phyloP scores from a whole-genome alignment of 2,888 invertebrate genomes.

The Drosophila planitibia region DNA sequence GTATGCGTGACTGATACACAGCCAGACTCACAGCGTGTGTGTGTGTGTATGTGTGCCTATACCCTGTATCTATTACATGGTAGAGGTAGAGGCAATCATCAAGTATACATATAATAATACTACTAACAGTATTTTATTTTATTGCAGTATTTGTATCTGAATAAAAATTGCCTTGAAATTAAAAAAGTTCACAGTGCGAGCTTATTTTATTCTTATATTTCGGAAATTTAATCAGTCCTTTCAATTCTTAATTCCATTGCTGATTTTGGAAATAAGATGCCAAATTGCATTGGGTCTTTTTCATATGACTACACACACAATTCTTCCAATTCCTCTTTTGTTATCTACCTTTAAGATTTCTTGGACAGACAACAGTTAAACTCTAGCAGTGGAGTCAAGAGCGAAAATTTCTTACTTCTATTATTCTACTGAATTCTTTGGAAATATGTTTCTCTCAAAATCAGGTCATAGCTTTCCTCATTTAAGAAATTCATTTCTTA shows the following conservation, averaged over 20 bases:
- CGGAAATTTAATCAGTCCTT: background rate
- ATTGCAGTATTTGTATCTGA: background rate
- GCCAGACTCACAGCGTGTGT: constrained; percentile 4
- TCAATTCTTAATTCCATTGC: background rate
- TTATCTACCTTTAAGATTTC: background rate
- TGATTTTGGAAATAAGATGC: background rate
- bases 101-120: background rate
- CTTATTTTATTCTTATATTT: background rate
- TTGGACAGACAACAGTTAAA: background rate
- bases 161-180: background rate
- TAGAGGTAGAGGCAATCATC: background rate
- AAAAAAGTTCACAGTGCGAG: background rate
- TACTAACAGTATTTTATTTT: background rate
- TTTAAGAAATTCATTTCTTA: no score
- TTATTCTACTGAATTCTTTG: background rate
- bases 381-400: background rate
- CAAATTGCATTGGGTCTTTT: background rate
- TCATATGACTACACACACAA: background rate
- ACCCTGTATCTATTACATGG: background rate
- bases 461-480: background rate
- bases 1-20: constrained; percentile 70
- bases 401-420: no score
- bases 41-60: constrained; percentile 11
- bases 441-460: background rate
- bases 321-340: background rate